Evolutionary conservation across 2,888 invertebrate species (phyloP), one percentile per base, ranked within the genome.

Genomic region (Agriopis marginaria): DNA sequence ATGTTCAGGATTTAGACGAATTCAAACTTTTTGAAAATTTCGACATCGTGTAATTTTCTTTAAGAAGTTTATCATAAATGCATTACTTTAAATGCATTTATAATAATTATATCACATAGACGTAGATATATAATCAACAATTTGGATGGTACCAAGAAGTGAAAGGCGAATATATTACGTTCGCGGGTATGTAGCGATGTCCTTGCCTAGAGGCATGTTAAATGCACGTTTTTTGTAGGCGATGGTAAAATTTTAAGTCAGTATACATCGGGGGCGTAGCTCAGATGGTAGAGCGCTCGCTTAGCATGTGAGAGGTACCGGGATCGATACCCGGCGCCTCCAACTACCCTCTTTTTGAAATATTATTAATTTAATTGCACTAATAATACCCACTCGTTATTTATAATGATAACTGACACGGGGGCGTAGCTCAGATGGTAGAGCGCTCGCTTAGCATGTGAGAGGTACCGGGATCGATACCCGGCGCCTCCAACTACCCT

Each of bases 211-310:
- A 54, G 45, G 54, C 45, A 45, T 17, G 59, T 17, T 47, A 23
- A 32, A 11, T 10, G 39, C 39, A 59, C 17, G 49, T n/a, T 39
- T 49, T 17, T 23, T 14, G 12, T 7, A n/a, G 44, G 3, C n/a
- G 50, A 9, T 62, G 7, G 11, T 7, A 8, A 5, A 7, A 23
- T 17, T 51, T 53, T 2, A 11, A 8, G 12, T 14, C 5, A 9
- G 40, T 47, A 1, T 50, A 47, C 50, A 79, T 61, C 62, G 93
- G 92, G 92, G 93, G 93, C 93, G 94, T 94, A 94, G 94, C 93
- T 94, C 94, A 93, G 94, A 94, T 93, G 93, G 94, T 94, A 94
- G 93, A 94, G 93, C 93, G 94, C 93, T 94, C 94, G 93, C 93
- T 94, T 94, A 93, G 93, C 92, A 93, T 93, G 93, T 86, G 92